These are phyloP conservation scores for Yponomeuta cagnagella DNA, from an alignment of 2,888 invertebrate species.

Conservation along the genomic window DNA sequence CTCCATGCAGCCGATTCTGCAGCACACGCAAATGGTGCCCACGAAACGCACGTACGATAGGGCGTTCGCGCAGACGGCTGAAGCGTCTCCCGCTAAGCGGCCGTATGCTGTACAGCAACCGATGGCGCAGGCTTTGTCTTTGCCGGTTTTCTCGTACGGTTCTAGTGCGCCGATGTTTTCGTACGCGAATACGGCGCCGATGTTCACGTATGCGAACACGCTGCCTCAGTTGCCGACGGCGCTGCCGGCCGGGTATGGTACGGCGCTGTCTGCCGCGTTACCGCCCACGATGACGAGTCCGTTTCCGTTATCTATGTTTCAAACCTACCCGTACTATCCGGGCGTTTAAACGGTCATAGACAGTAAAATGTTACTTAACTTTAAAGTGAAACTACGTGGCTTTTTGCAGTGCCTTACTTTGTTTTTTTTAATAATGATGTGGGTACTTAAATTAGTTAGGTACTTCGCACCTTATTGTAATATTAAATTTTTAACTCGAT, in stretches of 20 bases:
- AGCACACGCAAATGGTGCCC: slow-evolving; percentile 49
- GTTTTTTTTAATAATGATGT: too few relatives aligned
- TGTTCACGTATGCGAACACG: slow-evolving; percentile 52
- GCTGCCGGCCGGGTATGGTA: slow-evolving; percentile 52
- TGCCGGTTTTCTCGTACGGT: slow-evolving; percentile 74
- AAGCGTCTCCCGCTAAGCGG: slow-evolving; percentile 65
- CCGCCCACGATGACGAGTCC: slow-evolving; percentile 44
- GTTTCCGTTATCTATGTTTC: slow-evolving; percentile 52
- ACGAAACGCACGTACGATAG: slow-evolving; percentile 83
- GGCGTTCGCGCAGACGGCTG: slow-evolving; percentile 77
- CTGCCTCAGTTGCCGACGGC: slow-evolving; percentile 46
- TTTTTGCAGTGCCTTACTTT: too few relatives aligned
- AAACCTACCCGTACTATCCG: slow-evolving; percentile 55
- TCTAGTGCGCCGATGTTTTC: slow-evolving; percentile 59
- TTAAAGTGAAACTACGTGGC: too few relatives aligned
- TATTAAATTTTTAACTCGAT: too few relatives aligned
- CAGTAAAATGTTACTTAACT: neutral
- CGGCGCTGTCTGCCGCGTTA: slow-evolving; percentile 46
- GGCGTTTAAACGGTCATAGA: slow-evolving; percentile 32
- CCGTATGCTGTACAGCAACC: slow-evolving; percentile 56
- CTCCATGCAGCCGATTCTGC: slow-evolving; percentile 37
- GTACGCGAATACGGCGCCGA: slow-evolving; percentile 54
- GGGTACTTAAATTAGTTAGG: too few relatives aligned
- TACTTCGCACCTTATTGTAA: too few relatives aligned
- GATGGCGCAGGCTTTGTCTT: slow-evolving; percentile 52